Conservation (phyloP, 2,888 invertebrate genomes). For the Caenorhabditis macrosperma region DNA sequence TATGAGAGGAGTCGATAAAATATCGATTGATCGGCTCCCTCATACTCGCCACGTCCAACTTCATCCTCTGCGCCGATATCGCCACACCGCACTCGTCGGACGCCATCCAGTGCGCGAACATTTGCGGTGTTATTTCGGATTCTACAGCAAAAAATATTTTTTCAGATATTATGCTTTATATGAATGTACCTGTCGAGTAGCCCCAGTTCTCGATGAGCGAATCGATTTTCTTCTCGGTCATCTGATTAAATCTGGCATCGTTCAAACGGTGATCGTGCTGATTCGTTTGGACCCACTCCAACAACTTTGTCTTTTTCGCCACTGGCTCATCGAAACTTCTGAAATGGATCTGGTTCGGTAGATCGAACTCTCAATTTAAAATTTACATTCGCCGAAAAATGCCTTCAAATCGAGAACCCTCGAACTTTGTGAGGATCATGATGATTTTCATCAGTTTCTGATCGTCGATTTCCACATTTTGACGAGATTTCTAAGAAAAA, state of each 20-base stretch:
- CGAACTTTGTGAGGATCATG: slow-evolving; percentile 52
- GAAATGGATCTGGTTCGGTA: too few relatives aligned
- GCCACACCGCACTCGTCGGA: slow-evolving; percentile 99
- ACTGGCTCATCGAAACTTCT: slow-evolving; percentile 52
- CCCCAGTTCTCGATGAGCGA: slow-evolving; percentile 30
- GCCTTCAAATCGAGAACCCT: slow-evolving; percentile 35
- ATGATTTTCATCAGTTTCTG: slow-evolving; percentile 54
- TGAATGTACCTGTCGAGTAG: slow-evolving; percentile 13
- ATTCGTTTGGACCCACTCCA: slow-evolving; percentile 70
- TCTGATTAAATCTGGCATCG: slow-evolving; percentile 86
- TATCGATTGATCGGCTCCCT: slow-evolving; percentile 74
- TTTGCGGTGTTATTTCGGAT: slow-evolving; percentile 89
- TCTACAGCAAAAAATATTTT: slow-evolving; percentile 36
- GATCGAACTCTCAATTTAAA: too few relatives aligned
- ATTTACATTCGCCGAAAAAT: slow-evolving; percentile 53
- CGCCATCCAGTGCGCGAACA: slow-evolving; percentile 96
- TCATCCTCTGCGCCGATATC: slow-evolving; percentile 86
- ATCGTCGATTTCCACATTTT: slow-evolving; percentile 53
- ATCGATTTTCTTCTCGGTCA: slow-evolving; percentile 51
- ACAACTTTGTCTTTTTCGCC: slow-evolving; percentile 61
- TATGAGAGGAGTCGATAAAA: slow-evolving; percentile 75
- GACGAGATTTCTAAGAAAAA: slow-evolving; percentile 31
- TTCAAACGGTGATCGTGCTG: slow-evolving; percentile 97
- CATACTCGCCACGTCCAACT: slow-evolving; percentile 81
- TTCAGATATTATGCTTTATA: too few relatives aligned